Percentiles rank a stretch among this genome's conserved stretches.
Conservation (phyloP, 2,888 invertebrate species). For the Baronia brevicornis region DNA sequence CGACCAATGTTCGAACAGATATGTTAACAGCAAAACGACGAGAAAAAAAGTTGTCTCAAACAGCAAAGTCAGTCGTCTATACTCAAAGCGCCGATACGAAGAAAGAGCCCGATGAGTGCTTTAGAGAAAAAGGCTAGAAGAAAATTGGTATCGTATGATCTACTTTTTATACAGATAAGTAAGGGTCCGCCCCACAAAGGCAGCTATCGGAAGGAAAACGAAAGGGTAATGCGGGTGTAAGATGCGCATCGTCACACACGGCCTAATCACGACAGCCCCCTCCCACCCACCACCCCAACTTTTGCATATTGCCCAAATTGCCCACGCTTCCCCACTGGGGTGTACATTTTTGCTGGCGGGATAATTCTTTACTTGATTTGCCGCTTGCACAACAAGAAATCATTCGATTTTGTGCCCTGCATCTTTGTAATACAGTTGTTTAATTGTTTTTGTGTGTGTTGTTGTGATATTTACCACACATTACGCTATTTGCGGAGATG, state of each 20-base stretch:
- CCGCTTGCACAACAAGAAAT: slow-evolving; percentile 18
- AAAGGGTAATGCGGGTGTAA: slow-evolving; percentile 76
- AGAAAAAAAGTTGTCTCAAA: slow-evolving; percentile 10
- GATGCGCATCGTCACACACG: slow-evolving; percentile 75
- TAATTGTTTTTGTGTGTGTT: slow-evolving; percentile 5
- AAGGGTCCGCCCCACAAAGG: slow-evolving; percentile 57
- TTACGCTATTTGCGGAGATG: slow-evolving; percentile 27
- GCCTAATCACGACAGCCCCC: slow-evolving; percentile 62
- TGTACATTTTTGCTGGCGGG: slow-evolving; percentile 44
- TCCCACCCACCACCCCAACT: slow-evolving; percentile 49
- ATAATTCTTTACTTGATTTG: slow-evolving; percentile 36
- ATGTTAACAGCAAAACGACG: slow-evolving; percentile 13
- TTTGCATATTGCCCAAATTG: slow-evolving; percentile 74
- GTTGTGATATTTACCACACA: slow-evolving; percentile 23
- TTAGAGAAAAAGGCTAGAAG: slow-evolving; percentile 35
- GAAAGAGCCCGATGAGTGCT: slow-evolving; percentile 23
- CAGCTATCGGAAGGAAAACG: slow-evolving; percentile 73
- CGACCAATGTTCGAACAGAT: too few species aligned
- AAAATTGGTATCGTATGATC: slow-evolving; percentile 63
- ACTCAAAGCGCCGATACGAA: slow-evolving; percentile 26
- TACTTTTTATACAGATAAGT: slow-evolving; percentile 53
- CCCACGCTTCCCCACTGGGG: slow-evolving; percentile 53
- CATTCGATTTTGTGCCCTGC: slow-evolving; percentile 27
- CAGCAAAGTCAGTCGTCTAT: slow-evolving; percentile 16
- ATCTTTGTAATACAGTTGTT: slow-evolving; percentile 1